Evolutionary conservation across 2,113 vertebrate species (phyloP), one percentile per base, ranked within the genome.

Genomic region (Limnothrissa miodon): DNA sequence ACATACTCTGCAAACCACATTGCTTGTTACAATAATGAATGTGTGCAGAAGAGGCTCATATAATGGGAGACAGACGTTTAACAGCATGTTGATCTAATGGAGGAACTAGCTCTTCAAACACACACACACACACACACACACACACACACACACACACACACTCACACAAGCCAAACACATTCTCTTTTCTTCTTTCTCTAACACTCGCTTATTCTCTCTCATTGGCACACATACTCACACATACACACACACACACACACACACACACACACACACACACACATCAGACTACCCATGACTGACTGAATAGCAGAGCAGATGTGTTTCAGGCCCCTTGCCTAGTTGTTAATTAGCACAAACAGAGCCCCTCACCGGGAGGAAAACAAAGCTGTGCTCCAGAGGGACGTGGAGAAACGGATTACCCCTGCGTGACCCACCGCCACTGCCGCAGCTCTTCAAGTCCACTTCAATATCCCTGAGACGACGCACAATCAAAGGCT

Each of bases 31-130:
- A 4, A 6, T 42, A 86, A 89, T 89, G 89, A 92, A 93, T 90
- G 92, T 92, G 90, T 91, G 91, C 89, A 86, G 87, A 88, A 89
- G 85, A 87, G 87, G 82, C 82, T 82, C 80, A 66, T 62, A 45
- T 23, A 87, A 84, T 83, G 80, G 82, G 78, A 85, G 80, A 84
- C 48, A 51, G 80, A 48, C 78, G 48, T 33, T 87, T 80, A 45
- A 29, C 17, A 45, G 39, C 39, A 46, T 33, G 82, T 51, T 8
- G 53, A 84, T 70, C 45, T 70, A 84, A 80, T 70, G 46, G 70
- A 80, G 44, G 45, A 83, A 85, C 51, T 56, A 19, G 86, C 84
- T 85, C 70, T 84, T 90, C 45, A 42, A 4, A 6, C 42, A 6
- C 42, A 42, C 42, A 42, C 42, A 42, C 42, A 42, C 42, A 42